Evolutionary conservation across 2,888 invertebrate genomes (phyloP), one percentile per base, ranked within the genome.

Genomic region (Mesorhabditis spiculigera): DNA sequence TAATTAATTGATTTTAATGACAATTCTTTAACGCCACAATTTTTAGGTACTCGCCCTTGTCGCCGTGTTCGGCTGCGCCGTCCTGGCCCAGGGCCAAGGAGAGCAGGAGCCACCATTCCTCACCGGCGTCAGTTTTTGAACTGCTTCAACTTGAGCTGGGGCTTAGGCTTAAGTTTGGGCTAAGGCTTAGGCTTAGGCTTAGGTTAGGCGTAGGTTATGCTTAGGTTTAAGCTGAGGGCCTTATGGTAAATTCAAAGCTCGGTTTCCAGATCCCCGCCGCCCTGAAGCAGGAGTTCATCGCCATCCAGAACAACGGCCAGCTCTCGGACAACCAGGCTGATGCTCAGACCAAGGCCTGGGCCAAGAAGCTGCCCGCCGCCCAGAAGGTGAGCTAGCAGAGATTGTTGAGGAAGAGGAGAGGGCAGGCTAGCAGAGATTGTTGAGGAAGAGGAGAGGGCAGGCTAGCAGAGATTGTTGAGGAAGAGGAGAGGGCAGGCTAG

Each of bases 241-340:
- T n/a, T n/a, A n/a, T n/a, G 28, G 28, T 28, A 28, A 3, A 50
- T 50, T 50, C n/a, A 13, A 13, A 1, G 1, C 2, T 13, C n/a
- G n/a, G 3, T 50, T 50, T 50, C 3, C n/a, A 50, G 58, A 50
- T 50, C 58, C n/a, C 58, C 8, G 58, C 58, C 58, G 58, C 58
- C 10, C n/a, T 50, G 58, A 50, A 50, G 58, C 58, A 50, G 58
- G 10, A 50, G n/a, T 50, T 50, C 58, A 50, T 50, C 58, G 58
- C 58, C 8, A 50, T 50, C n/a, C 58, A 50, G n/a, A 50, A 50
- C 58, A 50, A 50, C n/a, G 58, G 58, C 8, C 10, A 10, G 58
- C 58, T 50, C 58, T 13, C 58, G 10, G 58, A 50, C n/a, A n/a
- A 10, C 8, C 58, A 50, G n/a, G 58, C 58, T 50, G 58, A 50